Conservation (phyloP, 2,797 vertebrate genomes). For the Amblyraja radiata region DNA sequence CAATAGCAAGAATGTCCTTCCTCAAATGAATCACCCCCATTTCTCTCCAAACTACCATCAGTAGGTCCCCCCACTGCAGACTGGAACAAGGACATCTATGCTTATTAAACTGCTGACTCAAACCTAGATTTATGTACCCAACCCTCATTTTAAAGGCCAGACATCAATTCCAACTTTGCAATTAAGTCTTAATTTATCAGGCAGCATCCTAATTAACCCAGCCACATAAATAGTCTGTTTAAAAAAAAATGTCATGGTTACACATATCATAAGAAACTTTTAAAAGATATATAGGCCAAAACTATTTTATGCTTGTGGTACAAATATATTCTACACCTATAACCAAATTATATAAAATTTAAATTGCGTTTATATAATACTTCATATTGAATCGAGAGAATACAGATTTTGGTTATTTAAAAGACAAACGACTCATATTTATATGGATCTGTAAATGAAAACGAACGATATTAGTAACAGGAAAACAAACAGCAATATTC, state of each 20-base stretch:
- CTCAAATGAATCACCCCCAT: neutral
- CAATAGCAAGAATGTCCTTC: no score
- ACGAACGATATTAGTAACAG: neutral
- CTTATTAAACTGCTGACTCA: neutral
- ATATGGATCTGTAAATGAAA: neutral
- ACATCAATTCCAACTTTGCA: neutral
- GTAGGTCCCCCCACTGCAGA: no score
- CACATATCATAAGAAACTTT: neutral
- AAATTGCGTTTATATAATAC: neutral
- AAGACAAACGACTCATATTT: neutral
- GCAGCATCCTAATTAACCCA: neutral
- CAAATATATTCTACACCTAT: neutral
- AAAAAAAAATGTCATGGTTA: neutral
- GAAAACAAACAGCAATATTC: neutral
- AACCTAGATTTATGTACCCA: neutral
- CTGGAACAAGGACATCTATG: neutral
- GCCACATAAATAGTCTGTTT: neutral
- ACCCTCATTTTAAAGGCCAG: neutral
- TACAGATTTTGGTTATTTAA: neutral
- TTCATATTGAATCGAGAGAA: neutral
- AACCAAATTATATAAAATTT: neutral
- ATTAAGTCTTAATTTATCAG: neutral
- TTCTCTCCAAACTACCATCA: neutral
- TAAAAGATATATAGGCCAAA: conserved; percentile 7
- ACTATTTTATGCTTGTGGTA: neutral